Percentiles rank a stretch among this genome's conserved stretches.
These are phyloP conservation scores for Chelonus formosanus DNA, from an alignment of 2,888 invertebrate species.

Conservation along the genomic window DNA sequence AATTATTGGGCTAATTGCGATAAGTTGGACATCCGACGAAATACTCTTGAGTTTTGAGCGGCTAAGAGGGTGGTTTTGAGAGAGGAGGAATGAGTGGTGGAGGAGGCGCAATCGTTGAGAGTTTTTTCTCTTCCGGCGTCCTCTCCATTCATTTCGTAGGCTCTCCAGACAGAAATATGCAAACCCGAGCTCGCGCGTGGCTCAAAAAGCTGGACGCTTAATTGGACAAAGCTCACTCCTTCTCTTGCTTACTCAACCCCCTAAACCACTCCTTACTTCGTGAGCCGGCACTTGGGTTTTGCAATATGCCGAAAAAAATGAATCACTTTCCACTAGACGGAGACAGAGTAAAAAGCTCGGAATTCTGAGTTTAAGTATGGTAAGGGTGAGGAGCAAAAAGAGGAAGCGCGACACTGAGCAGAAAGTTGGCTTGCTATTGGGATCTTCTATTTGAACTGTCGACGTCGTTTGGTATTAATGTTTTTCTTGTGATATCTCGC, in stretches of 20 bases:
- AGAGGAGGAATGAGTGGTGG: slow-evolving; percentile 26
- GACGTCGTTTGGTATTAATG: slow-evolving; percentile 59
- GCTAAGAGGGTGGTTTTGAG: slow-evolving; percentile 30
- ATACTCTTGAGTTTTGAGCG: slow-evolving; percentile 45
- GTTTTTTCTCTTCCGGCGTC: slow-evolving; percentile 51
- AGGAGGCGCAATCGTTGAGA: slow-evolving; percentile 39
- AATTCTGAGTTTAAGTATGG: slow-evolving; percentile 1
- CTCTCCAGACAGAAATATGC: slow-evolving; percentile 63
- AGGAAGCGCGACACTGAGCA: slow-evolving; percentile 36
- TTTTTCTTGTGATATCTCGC: slow-evolving; percentile 59
- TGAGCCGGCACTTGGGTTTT: slow-evolving; percentile 48
- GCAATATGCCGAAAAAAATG: slow-evolving; percentile 60
- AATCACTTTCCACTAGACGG: slow-evolving; percentile 53
- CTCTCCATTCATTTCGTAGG: slow-evolving; percentile 40
- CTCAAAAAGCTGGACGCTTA: slow-evolving; percentile 62
- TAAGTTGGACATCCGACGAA: slow-evolving; percentile 57
- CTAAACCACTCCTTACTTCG: slow-evolving; percentile 28
- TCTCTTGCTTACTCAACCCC: slow-evolving; percentile 13
- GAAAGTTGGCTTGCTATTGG: slow-evolving; percentile 59
- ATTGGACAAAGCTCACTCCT: slow-evolving; percentile 62
- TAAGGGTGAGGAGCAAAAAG: slow-evolving; percentile 14
- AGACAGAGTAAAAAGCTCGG: slow-evolving; percentile 13
- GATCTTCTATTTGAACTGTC: slow-evolving; percentile 57
- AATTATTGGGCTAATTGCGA: slow-evolving; percentile 64
- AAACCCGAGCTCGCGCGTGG: slow-evolving; percentile 51